Conservation (phyloP, 1,140 invertebrate genomes). For the Philotrypesis tridentata region DNA sequence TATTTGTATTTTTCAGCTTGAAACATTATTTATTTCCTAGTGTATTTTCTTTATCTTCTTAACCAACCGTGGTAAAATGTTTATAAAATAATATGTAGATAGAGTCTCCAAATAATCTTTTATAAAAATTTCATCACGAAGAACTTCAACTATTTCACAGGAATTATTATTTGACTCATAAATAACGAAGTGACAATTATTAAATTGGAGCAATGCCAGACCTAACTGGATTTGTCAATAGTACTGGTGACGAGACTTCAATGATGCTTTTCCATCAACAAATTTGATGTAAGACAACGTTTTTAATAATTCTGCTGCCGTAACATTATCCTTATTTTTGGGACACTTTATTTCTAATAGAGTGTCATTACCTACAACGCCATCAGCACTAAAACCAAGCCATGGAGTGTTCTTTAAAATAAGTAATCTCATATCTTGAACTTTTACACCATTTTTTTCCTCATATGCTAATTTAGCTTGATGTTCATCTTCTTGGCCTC, state of each 20-base stretch:
- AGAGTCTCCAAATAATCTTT: neutral
- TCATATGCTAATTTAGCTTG: neutral
- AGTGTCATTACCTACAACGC: neutral
- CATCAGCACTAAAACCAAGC: constrained; percentile 10
- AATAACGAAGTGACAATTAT: neutral
- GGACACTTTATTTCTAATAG: neutral
- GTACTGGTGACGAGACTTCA: neutral
- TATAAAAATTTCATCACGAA: neutral
- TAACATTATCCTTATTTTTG: neutral
- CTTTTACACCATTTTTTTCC: neutral
- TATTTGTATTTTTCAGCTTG: neutral
- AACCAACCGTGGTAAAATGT: neutral
- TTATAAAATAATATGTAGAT: neutral
- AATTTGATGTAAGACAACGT: neutral
- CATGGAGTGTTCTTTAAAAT: neutral
- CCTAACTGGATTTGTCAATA: constrained; percentile 5
- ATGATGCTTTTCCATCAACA: neutral
- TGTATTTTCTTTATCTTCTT: neutral
- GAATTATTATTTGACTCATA: neutral
- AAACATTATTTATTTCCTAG: neutral
- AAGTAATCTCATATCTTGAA: neutral
- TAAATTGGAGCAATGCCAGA: neutral
- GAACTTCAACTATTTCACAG: neutral
- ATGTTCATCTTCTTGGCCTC: neutral
- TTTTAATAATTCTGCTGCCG: neutral